Evolutionary conservation across 2,888 invertebrate species (phyloP).

Genomic region (Standfussiana lucernea): DNA sequence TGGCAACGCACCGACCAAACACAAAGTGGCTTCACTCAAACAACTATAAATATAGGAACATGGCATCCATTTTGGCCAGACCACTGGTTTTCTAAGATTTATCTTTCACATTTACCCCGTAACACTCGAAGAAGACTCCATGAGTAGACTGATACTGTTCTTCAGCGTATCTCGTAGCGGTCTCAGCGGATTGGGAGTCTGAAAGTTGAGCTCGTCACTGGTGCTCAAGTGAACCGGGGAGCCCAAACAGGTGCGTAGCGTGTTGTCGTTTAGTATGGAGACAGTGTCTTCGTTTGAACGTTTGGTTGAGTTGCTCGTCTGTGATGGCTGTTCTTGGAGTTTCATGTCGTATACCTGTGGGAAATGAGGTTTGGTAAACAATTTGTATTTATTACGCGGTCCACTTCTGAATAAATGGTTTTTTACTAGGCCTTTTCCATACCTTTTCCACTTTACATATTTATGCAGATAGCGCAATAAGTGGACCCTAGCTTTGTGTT

Average conservation of each 20-base stretch:
- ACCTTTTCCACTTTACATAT: neutral
- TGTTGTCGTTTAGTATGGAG: slow-evolving; percentile 79
- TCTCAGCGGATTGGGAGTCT: slow-evolving; percentile 82
- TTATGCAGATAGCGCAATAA: neutral
- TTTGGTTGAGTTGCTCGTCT: slow-evolving; percentile 75
- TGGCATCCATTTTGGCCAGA: neutral
- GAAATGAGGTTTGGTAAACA: neutral
- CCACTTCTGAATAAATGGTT: neutral
- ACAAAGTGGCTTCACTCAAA: neutral
- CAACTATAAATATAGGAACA: neutral
- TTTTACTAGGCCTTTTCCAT: neutral
- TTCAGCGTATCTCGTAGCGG: slow-evolving; percentile 86
- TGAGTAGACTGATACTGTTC: slow-evolving; percentile 86
- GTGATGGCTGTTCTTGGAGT: slow-evolving; percentile 82
- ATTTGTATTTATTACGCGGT: neutral
- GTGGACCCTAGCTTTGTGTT: neutral
- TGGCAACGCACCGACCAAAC: neutral
- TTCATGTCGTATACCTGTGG: slow-evolving; percentile 85
- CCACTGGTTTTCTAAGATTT: neutral
- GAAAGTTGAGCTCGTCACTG: slow-evolving; percentile 84
- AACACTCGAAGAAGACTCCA: slow-evolving; percentile 82
- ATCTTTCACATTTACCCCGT: slow-evolving; percentile 72
- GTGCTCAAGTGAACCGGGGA: slow-evolving; percentile 84
- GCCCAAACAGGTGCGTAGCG: slow-evolving; percentile 82
- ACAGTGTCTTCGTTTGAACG: slow-evolving; percentile 70